Base-by-base conservation (phyloP, 1,140 invertebrate genomes). In the Drosophila repletoides region DNA sequence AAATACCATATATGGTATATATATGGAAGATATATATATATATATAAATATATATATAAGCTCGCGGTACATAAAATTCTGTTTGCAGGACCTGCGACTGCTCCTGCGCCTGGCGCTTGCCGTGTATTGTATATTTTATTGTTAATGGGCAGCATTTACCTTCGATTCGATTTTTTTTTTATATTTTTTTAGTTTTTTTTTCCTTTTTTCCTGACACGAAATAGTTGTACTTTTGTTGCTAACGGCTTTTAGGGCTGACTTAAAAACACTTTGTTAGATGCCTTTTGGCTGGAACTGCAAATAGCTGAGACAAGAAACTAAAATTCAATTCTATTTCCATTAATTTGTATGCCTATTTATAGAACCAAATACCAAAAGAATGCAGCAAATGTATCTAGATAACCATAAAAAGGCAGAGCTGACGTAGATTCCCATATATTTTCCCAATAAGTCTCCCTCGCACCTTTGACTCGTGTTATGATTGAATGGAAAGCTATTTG, bases 81-180 rank as follows among this genome's bases (percentile, higher is more conserved):
- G 63, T 67, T 66, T 74, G 64, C 59, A 73, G 56, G 75, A 60
- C 72, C 59, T 58, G 43, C 34, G 48, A 15, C 45, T 14, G 22
- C 22, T 26, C n/a, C 22, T 14, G 10, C 22, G 4, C 19, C 40
- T 6, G 1, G 5, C 28, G 2, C 48, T 24, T 14, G 65, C 40
- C 22, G 38, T 58, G 48, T 53, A 46, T 63, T 56, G 60, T 76
- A 61, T 73, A 74, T 74, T 79, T 79, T 68, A 71, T 84, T 84
- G 79, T 84, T 75, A 75, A 84, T 84, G 66, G 77, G 49, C 48
- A 84, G 61, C 58, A 83, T 83, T 76, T 49, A 53, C 59, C 40
- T 70, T 76, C 33, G 63, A 64, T 76, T 73, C 69, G 52, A 79
- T 79, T 79, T 76, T 76, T 52, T 69, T 51, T 29, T 43, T 12